A percentile compares a stretch with the other conserved stretches of the same genome.
These are phyloP conservation scores for Ophonus ardosiacus DNA, from an alignment of 2,888 invertebrate species.

Conservation along the genomic window DNA sequence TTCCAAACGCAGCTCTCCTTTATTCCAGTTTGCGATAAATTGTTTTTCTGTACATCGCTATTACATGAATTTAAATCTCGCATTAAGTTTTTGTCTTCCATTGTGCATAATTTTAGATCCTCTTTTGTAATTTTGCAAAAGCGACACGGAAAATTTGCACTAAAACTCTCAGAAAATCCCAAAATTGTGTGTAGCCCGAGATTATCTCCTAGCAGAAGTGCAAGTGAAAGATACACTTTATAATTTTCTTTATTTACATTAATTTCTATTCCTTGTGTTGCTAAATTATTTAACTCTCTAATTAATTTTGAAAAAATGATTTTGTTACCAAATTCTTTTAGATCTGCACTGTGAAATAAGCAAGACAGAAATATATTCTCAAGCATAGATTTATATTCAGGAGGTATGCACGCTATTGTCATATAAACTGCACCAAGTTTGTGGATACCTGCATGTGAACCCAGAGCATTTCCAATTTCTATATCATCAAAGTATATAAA, in stretches of 20 bases:
- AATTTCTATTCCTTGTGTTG: conserved; percentile 12
- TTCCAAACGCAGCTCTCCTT: conserved; percentile 13
- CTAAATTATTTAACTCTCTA: conserved; percentile 12
- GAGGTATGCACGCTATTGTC: conserved; percentile 58
- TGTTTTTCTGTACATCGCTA: not conserved
- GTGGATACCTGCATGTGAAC: conserved; percentile 63
- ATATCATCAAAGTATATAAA: conserved; percentile 48
- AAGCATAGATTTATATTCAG: conserved; percentile 56
- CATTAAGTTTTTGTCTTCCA: not conserved
- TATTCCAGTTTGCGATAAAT: conserved; percentile 11
- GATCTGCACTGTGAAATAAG: conserved; percentile 62
- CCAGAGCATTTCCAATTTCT: conserved; percentile 60
- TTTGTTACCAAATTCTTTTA: conserved; percentile 44
- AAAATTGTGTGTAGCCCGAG: conserved; percentile 11
- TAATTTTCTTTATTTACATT: not conserved
- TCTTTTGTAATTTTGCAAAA: conserved; percentile 13
- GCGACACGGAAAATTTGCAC: conserved; percentile 1
- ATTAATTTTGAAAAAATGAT: conserved; percentile 1
- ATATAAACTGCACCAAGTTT: conserved; percentile 65
- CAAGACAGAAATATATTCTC: conserved; percentile 59
- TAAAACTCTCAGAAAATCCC: conserved; percentile 6
- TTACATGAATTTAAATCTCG: not conserved
- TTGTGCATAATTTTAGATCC: not conserved
- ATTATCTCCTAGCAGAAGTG: conserved; percentile 5
- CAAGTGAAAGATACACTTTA: not conserved